Conservation (phyloP, 2,888 invertebrate species). For the Orthosia incerta region DNA sequence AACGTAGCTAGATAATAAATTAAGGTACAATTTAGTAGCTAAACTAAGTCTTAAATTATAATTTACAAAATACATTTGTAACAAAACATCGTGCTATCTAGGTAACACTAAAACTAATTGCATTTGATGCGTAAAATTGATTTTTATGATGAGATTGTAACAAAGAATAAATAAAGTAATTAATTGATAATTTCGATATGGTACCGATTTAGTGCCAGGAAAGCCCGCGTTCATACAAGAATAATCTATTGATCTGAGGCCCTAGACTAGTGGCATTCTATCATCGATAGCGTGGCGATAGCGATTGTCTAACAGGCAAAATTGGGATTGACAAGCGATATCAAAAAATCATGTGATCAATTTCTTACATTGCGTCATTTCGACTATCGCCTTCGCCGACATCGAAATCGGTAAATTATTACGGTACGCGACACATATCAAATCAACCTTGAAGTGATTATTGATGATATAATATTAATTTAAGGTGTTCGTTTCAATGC, state of each 20-base stretch:
- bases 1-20: constrained; percentile 32
- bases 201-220: constrained; percentile 27
- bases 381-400: no score
- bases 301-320: no score
- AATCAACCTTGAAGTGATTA: not conserved
- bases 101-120: constrained; percentile 77
- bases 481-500: not conserved
- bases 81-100: constrained; percentile 80
- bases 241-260: constrained; percentile 11
- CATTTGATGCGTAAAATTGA: constrained; percentile 81
- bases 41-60: constrained; percentile 72
- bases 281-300: no score
- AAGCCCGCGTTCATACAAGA: constrained; percentile 16
- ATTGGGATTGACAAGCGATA: no score
- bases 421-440: not conserved
- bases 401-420: no score
- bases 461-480: not conserved
- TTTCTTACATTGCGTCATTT: no score
- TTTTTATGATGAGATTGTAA: constrained; percentile 42
- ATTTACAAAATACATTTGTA: constrained; percentile 74
- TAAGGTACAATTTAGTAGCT: constrained; percentile 36
- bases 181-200: constrained; percentile 60
- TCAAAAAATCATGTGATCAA: no score
- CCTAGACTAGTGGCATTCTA: no score
- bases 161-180: constrained; percentile 30